Evolutionary conservation across 2,888 invertebrate species (phyloP).

Genomic region (Pandemis corylana): DNA sequence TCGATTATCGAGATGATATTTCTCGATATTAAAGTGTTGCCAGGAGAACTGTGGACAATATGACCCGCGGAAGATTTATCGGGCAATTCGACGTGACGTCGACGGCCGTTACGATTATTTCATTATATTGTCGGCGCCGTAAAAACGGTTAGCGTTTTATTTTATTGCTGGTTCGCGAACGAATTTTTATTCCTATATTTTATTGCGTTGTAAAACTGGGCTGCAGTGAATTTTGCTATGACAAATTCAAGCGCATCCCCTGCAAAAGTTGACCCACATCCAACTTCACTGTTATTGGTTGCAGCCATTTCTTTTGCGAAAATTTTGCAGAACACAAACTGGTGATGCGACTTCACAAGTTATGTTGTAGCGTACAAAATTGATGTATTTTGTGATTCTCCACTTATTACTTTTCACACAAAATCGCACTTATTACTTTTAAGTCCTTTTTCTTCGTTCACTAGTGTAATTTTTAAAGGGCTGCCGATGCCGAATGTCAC

Average conservation of each 20-base stretch:
- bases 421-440: neutral
- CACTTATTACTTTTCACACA: neutral
- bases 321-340: conserved; percentile 1
- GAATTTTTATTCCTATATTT: conserved; percentile 83
- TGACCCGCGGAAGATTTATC: conserved; percentile 84
- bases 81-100: conserved; percentile 80
- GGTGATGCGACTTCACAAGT: neutral
- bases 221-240: conserved; percentile 62
- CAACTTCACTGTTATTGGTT: conserved; percentile 38
- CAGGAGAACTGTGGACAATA: conserved; percentile 83
- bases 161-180: conserved; percentile 76
- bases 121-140: conserved; percentile 84
- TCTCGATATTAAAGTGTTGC: conserved; percentile 85
- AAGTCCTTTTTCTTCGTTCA: neutral
- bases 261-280: conserved; percentile 48
- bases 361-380: neutral
- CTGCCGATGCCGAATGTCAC: conserved; percentile 62
- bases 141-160: conserved; percentile 83
- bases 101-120: conserved; percentile 84
- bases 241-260: conserved; percentile 61
- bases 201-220: conserved; percentile 78
- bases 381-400: neutral
- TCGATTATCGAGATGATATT: conserved; percentile 84
- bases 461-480: neutral
- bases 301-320: conserved; percentile 34